Base-by-base conservation (phyloP, 2,888 invertebrate genomes). In the Lasioglossum calceatum region DNA sequence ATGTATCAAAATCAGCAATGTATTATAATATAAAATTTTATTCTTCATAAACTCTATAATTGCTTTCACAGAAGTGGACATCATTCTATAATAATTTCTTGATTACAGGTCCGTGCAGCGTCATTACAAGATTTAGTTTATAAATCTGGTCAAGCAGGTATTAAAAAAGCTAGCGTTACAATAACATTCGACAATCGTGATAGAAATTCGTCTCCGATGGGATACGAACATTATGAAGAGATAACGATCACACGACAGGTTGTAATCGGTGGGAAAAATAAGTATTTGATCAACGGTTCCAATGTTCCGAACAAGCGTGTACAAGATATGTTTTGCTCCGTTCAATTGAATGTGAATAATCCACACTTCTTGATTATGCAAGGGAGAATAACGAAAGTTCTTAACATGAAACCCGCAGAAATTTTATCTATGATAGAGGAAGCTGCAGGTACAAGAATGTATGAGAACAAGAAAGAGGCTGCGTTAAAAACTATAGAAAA, bases 341-440 rank as follows among this genome's bases (percentile, higher is more conserved):
- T 99, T 10, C 99, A 99, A 94, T 96, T 99, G 64, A 99, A 99
- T 94, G 99, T 99, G 2, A 99, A 99, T 96, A 99, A 99, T 96
- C 99, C 99, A 0, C 99, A 99, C 95, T 99, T 99, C 95, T 97
- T 99, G 58, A 99, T 99, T 93, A 99, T 99, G 99, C 99, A 99
- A 96, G 99, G 99, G 0, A 97, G 99, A 89, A 99, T 99, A 90
- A 99, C 99, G 1, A 99, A 99, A 96, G 99, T 99, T 3, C 96
- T 99, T 44, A 99, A 99, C 95, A 99, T 99, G 99, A 99, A 99
- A 94, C 99, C 99, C 0, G 97, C 97, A 72, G 99, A 99, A 97
- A 98, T 99, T 93, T 96, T 99, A 79, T 98, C 98, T 0, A 99
- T 99, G 99, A 97, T 99, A 81, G 99, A 99, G 96, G 99, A 99